Evolutionary conservation across 2,113 vertebrate genomes (phyloP).

Genomic region (Dasyprocta punctata): DNA sequence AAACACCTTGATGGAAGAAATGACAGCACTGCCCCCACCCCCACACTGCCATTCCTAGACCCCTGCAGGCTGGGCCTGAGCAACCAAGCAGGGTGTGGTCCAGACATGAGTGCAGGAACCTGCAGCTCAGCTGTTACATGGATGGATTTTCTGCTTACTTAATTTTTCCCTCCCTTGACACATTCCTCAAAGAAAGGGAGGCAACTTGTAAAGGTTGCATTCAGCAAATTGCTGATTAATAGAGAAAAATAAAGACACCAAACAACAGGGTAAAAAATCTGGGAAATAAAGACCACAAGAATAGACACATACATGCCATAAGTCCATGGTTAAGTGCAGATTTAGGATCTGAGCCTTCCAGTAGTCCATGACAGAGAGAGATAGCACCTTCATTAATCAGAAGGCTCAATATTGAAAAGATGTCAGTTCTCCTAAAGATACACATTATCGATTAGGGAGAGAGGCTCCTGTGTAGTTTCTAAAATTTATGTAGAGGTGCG

Average conservation of each 20-base stretch:
- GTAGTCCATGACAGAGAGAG: not conserved
- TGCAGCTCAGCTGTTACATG: not conserved
- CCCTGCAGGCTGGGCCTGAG: not conserved
- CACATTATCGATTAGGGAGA: not conserved
- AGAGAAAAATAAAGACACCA: not conserved
- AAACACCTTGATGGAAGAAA: not conserved
- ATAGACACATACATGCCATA: not conserved
- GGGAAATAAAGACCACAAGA: not conserved
- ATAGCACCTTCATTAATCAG: not conserved
- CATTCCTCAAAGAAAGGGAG: not conserved
- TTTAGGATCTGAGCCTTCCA: not conserved
- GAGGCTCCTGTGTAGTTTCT: not conserved
- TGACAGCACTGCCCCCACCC: not conserved
- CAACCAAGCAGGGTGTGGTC: not conserved
- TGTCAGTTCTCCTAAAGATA: not conserved
- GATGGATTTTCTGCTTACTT: not conserved
- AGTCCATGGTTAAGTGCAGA: not conserved
- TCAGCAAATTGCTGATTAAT: not conserved
- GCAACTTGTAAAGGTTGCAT: not conserved
- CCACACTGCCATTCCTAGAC: slow-evolving; percentile 31
- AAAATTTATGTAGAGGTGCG: not conserved
- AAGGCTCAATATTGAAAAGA: not conserved
- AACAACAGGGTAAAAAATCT: not conserved
- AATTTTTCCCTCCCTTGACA: not conserved
- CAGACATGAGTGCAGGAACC: not conserved